Conservation (phyloP, 2,888 invertebrate species). For the Clanis bilineata region DNA sequence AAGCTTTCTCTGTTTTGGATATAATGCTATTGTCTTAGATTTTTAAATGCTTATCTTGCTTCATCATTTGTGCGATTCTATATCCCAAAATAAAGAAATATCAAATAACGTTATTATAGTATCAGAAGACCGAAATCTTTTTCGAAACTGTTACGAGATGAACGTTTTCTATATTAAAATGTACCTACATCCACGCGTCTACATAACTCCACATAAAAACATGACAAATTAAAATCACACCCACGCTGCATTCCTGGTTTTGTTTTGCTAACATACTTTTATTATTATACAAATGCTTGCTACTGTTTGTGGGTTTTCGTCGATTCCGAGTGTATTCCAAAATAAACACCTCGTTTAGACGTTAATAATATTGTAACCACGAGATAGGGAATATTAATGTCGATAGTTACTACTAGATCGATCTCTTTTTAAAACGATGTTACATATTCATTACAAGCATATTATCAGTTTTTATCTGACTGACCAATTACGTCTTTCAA, state of each 20-base stretch:
- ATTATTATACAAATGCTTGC: not conserved
- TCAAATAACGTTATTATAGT: too few relatives aligned
- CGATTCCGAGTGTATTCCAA: not conserved
- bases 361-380: not conserved
- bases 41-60: not conserved
- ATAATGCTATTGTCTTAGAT: not conserved
- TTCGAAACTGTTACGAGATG: not conserved
- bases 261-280: conserved; percentile 34
- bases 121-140: too few relatives aligned
- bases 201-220: not conserved
- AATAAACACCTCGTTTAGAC: not conserved
- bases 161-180: not conserved
- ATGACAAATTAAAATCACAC: not conserved
- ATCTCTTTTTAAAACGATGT: not conserved
- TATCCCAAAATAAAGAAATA: not conserved
- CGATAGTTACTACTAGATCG: not conserved
- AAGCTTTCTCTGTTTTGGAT: conserved; percentile 1
- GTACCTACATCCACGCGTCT: not conserved
- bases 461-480: not conserved
- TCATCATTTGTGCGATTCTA: not conserved
- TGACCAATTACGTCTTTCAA: not conserved
- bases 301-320: not conserved
- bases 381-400: not conserved
- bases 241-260: conserved; percentile 28
- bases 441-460: not conserved